These are phyloP conservation scores for Aphelenchoides bicaudatus DNA, from an alignment of 2,888 invertebrate genomes.

Conservation along the genomic window DNA sequence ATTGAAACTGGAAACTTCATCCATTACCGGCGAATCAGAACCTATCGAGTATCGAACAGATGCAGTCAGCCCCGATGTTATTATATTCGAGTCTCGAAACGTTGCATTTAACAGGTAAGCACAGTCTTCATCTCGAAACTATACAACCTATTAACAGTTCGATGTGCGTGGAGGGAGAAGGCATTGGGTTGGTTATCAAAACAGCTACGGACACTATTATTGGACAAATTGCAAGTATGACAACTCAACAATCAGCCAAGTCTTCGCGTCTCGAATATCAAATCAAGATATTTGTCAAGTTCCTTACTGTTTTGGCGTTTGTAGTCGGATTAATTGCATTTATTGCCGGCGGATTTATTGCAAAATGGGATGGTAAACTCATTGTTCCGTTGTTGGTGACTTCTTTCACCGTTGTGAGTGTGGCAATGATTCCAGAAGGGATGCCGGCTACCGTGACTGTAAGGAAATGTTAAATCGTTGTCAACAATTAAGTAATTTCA, in stretches of 20 bases:
- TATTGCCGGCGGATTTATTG: conserved; percentile 36
- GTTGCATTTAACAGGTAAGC: conserved; percentile 42
- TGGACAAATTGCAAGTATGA: conserved; percentile 44
- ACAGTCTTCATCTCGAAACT: too few relatives aligned
- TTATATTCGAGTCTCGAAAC: conserved; percentile 38
- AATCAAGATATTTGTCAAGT: conserved; percentile 43
- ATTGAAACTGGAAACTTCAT: conserved; percentile 47
- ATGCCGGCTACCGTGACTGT: conserved; percentile 9
- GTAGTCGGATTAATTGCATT: conserved; percentile 40
- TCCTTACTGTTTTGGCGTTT: conserved; percentile 42
- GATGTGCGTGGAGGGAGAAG: conserved; percentile 52
- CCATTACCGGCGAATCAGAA: conserved; percentile 51
- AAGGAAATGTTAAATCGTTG: too few relatives aligned
- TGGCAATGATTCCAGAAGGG: conserved; percentile 27
- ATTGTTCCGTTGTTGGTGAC: conserved; percentile 36
- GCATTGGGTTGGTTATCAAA: conserved; percentile 45
- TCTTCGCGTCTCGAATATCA: conserved; percentile 39
- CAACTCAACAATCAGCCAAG: conserved; percentile 36
- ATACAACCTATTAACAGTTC: conserved; percentile 47
- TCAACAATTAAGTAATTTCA: too few relatives aligned
- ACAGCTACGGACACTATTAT: conserved; percentile 42
- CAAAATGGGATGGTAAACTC: conserved; percentile 33
- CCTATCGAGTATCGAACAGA: conserved; percentile 45
- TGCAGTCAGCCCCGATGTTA: conserved; percentile 30
- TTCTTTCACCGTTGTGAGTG: conserved; percentile 35